Base-by-base conservation (phyloP, 2,888 invertebrate species). In the Caenorhabditis sulstoni region DNA sequence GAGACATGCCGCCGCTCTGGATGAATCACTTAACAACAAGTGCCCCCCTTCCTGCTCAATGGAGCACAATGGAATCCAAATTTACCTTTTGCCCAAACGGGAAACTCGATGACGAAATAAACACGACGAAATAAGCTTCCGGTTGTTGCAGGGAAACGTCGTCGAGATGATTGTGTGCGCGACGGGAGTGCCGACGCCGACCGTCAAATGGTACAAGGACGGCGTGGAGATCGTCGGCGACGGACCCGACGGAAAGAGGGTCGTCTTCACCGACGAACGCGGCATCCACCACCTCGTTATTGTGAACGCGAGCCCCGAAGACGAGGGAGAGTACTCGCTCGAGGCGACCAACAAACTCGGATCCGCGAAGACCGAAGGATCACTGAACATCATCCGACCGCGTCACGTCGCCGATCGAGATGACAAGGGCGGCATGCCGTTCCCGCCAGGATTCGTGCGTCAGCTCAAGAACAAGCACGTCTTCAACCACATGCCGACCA, bases 121-220 rank as follows among this genome's bases (percentile, higher is more conserved):
- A 29, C 29, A 29, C 29, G 29, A 67, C 16, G 55, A 47, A 47
- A 55, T 47, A 45, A 39, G 44, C 18, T 37, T 61, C 29, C 45
- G 66, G 55, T 47, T 57, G 57, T 64, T 65, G 50, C 85, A 90
- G 86, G 90, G 90, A 53, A 85, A 82, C 52, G 82, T 90, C 29
- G 90, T 91, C n/a, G 89, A 89, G 50, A 88, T 92, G 85, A 88
- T 90, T 78, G 91, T 91, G 74, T 86, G 88, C 75, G 89, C 91
- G 8, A 85, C 85, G 1, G 92, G 91, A 37, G 83, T 84, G 55
- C 91, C 91, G 11, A 87, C 85, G 16, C 91, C 91, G 23, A 90
- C 89, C 3, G 89, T 92, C 44, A 87, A 87, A 68, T 92, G 92
- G 92, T 89, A 87, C 62, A 88, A 88, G 71, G 84, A 90, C 79